Base-by-base conservation (phyloP, 2,797 vertebrate species). In the Sebastes cheni region DNA sequence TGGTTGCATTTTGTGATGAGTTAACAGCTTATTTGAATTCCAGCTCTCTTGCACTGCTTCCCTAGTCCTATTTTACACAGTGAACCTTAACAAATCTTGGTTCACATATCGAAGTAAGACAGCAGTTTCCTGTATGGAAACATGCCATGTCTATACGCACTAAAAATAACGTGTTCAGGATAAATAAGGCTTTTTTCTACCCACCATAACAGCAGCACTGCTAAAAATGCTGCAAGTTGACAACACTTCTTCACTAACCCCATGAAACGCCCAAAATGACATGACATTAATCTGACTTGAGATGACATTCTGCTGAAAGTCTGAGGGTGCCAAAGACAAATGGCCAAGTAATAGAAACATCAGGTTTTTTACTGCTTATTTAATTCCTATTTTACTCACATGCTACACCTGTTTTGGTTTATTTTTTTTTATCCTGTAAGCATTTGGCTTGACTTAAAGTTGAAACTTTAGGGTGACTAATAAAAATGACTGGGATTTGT, bases 1-100 rank as follows among this genome's bases (percentile, higher is more conserved):
- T 70, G 27, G 13, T 59, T 60, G 27, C 25, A 79, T 79, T 71
- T 71, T 73, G 30, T 72, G 72, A 76, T 72, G 55, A 74, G 61
- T 68, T 69, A 75, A 82, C 54, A 62, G 25, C 61, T 67, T 69
- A 71, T 78, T 77, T 61, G 50, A 23, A 58, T 36, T 60, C 13
- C 14, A 42, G 20, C 25, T 67, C 29, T 72, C 10, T 59, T 29
- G 13, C 13, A 2, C 20, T 61, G 30, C 46, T 25, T 79, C 36
- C 27, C 2, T 3, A 59, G 25, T 39, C 22, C 2, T 25, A 29
- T 80, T 50, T 62, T 29, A 34, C 20, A 46, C 67, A 18, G 8
- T 13, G 25, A 76, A 75, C 29, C 55, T 39, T 18, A 67, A 64
- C 56, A 70, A 60, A 69, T 42, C 66, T 66, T 39, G 7, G 8